Conservation (phyloP, 37 sponge, comb jelly and placozoan species). For the Lycopodina hypogea region DNA sequence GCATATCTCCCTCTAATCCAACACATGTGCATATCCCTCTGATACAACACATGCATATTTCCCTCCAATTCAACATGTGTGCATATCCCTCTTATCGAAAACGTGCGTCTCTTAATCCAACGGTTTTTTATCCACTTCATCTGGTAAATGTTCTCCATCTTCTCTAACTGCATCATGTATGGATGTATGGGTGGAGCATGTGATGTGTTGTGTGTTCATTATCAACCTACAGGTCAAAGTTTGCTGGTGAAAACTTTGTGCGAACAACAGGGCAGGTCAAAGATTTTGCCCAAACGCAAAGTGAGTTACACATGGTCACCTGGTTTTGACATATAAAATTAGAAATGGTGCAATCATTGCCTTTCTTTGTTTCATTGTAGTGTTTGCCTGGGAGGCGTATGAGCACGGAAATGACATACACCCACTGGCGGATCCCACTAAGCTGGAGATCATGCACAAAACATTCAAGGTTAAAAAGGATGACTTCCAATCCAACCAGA, state of each 20-base stretch:
- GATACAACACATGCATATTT: too few species aligned
- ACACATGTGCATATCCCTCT: too few species aligned
- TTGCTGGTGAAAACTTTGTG: conserved; percentile 96
- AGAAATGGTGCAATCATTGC: neutral
- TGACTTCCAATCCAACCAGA: conserved; percentile 73
- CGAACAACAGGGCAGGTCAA: conserved; percentile 76
- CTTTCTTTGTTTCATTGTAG: conserved; percentile 18
- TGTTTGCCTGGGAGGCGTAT: conserved; percentile 98
- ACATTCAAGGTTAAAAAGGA: conserved; percentile 83
- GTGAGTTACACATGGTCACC: conserved; percentile 28
- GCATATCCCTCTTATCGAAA: too few species aligned
- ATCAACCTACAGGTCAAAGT: conserved; percentile 47
- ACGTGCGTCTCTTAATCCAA: too few species aligned
- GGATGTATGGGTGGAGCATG: too few species aligned
- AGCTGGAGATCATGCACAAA: conserved; percentile 88
- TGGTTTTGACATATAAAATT: neutral
- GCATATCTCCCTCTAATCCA: too few species aligned
- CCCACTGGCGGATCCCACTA: conserved; percentile 95
- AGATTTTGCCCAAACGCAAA: conserved; percentile 83
- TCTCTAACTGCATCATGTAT: too few species aligned
- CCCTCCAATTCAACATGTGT: too few species aligned
- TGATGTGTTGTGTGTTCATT: too few species aligned
- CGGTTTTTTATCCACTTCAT: too few species aligned
- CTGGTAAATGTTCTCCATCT: too few species aligned
- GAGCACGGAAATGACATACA: conserved; percentile 94